Conservation (phyloP, 2,797 vertebrate species). For the Amblyraja radiata region DNA sequence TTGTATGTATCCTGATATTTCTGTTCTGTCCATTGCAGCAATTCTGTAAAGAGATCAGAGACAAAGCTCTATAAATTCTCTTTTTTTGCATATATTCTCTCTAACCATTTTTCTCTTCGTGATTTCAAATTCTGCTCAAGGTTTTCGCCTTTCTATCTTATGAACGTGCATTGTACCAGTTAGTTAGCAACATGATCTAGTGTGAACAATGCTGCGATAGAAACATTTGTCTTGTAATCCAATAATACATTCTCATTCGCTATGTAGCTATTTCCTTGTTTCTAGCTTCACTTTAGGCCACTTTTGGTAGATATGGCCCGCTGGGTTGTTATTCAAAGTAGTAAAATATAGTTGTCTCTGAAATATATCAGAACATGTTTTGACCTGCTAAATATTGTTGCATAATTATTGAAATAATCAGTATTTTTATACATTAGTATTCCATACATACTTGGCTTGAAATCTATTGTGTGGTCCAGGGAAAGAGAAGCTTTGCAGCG, state of each 20-base stretch:
- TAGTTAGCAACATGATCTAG: neutral
- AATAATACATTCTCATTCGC: neutral
- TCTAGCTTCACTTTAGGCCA: neutral
- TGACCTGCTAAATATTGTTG: neutral
- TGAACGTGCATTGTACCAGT: neutral
- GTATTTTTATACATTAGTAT: neutral
- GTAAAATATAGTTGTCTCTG: neutral
- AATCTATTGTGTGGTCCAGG: neutral
- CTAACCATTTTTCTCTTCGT: neutral
- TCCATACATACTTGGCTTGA: neutral
- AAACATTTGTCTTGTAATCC: neutral
- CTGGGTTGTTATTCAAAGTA: neutral
- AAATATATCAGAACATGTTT: neutral
- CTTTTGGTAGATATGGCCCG: neutral
- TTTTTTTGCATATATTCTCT: neutral
- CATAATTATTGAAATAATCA: neutral
- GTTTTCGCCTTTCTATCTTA: neutral
- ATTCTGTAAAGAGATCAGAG: neutral
- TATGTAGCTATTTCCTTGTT: neutral
- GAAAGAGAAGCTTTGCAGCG: neutral
- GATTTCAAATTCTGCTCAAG: neutral
- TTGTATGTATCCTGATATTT: slow-evolving; percentile 8
- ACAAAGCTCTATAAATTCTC: neutral
- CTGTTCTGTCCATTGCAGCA: neutral
- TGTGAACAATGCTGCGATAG: neutral